Conservation (phyloP, 64 coral and sea anemone genomes). For the Platygyra sinensis region DNA sequence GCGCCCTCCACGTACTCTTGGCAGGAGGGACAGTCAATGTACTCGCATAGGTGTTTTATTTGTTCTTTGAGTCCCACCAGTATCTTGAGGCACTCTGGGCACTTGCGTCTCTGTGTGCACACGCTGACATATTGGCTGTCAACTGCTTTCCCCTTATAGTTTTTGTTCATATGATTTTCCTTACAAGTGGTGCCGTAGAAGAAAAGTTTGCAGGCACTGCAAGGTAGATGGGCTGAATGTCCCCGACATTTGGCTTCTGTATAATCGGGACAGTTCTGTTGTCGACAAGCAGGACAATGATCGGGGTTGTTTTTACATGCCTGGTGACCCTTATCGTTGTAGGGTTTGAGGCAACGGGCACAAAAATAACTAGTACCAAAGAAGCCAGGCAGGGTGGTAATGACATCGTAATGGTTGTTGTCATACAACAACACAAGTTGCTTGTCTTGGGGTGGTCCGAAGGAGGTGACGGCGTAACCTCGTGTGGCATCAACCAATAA, state of each 20-base stretch:
- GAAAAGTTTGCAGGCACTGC: neutral
- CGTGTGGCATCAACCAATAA: constrained; percentile 20
- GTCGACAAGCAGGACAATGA: constrained; percentile 1
- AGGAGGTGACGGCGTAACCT: neutral
- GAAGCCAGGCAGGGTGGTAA: neutral
- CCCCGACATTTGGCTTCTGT: too few relatives aligned
- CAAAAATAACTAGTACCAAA: neutral
- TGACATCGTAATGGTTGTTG: neutral
- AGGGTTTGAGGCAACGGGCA: constrained; percentile 7
- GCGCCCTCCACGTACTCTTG: neutral
- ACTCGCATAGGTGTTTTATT: neutral
- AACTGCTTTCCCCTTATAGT: neutral
- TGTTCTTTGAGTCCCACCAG: neutral
- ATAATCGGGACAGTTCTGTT: neutral
- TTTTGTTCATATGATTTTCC: neutral
- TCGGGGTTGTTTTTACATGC: constrained; percentile 15
- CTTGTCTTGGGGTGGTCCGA: neutral
- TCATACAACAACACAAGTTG: neutral
- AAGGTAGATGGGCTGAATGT: neutral
- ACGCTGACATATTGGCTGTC: neutral
- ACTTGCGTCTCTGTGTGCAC: neutral
- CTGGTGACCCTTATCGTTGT: neutral
- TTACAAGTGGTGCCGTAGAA: neutral
- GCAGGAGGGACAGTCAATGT: constrained; percentile 17
- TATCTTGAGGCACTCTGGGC: constrained; percentile 9